Percentiles rank a stretch among this genome's conserved stretches.
phyloP scores from a whole-genome alignment of 2,888 invertebrate genomes.

The Ctena decussata region DNA sequence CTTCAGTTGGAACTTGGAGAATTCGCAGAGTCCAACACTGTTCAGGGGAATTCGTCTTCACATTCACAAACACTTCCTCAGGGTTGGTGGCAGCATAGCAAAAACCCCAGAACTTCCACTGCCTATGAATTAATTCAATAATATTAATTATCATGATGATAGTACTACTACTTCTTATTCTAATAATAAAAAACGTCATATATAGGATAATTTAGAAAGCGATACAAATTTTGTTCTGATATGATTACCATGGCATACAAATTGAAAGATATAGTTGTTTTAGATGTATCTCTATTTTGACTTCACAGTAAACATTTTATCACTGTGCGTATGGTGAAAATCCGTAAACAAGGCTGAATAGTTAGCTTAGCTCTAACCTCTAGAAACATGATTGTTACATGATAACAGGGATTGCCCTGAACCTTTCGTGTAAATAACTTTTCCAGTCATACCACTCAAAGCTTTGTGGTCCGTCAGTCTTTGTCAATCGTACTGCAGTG shows the following conservation, averaged over 20 bases:
- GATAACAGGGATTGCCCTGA: background rate
- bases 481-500: background rate
- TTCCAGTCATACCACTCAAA: background rate
- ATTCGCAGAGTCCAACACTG: background rate
- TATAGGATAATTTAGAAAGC: too few species aligned
- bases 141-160: background rate
- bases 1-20: background rate
- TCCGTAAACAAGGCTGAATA: too few species aligned
- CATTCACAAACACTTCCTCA: background rate
- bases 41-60: background rate
- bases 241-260: too few species aligned
- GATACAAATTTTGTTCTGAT: too few species aligned
- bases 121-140: background rate
- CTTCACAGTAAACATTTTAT: too few species aligned
- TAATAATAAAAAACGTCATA: too few species aligned
- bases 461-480: background rate
- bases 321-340: too few species aligned
- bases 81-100: background rate
- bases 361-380: too few species aligned
- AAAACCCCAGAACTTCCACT: background rate
- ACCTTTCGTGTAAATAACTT: background rate
- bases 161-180: background rate
- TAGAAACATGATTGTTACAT: too few species aligned
- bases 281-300: too few species aligned
- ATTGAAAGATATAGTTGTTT: too few species aligned